A percentile compares a stretch with the other conserved stretches of the same genome.
Evolutionary conservation across 2,113 vertebrate species (phyloP).

Genomic region (Syrrhaptes paradoxus): DNA sequence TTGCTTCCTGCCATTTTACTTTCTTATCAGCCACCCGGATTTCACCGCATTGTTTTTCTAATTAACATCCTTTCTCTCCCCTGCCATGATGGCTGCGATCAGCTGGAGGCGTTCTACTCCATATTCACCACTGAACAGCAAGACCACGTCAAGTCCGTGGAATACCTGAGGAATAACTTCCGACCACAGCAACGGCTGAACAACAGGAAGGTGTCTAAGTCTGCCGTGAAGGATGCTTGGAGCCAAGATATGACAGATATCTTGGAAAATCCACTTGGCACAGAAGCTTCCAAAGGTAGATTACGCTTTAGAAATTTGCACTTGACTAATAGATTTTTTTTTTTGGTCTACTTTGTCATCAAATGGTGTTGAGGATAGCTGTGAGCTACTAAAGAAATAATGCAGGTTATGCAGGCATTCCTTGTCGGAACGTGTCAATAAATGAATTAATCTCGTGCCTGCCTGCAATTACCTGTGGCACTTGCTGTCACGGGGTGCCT

Average conservation of each 20-base stretch:
- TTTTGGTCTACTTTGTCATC: neutral
- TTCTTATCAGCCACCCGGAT: slow-evolving; percentile 38
- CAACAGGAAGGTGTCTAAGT: slow-evolving; percentile 89
- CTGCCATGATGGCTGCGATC: slow-evolving; percentile 2
- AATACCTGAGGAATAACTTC: slow-evolving; percentile 96
- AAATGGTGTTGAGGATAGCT: neutral
- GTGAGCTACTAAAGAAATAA: neutral
- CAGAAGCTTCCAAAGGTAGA: slow-evolving; percentile 94
- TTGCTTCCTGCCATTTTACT: slow-evolving; percentile 26
- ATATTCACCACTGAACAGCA: slow-evolving; percentile 99
- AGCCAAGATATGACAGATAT: slow-evolving; percentile 84
- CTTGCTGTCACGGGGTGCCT: neutral
- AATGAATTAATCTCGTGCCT: neutral
- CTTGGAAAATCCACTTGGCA: slow-evolving; percentile 83
- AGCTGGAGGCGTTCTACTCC: slow-evolving; percentile 97
- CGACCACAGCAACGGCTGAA: slow-evolving; percentile 89
- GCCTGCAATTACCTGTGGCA: neutral
- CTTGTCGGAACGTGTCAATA: neutral
- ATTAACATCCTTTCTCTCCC: slow-evolving; percentile 45
- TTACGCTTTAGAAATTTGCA: neutral
- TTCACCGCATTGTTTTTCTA: slow-evolving; percentile 59
- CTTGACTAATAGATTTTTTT: neutral
- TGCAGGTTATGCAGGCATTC: neutral
- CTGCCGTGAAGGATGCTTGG: slow-evolving; percentile 92
- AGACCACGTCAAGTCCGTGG: slow-evolving; percentile 96